Evolutionary conservation across 1,140 invertebrate species (phyloP).

Genomic region (Platorchestia sp.): DNA sequence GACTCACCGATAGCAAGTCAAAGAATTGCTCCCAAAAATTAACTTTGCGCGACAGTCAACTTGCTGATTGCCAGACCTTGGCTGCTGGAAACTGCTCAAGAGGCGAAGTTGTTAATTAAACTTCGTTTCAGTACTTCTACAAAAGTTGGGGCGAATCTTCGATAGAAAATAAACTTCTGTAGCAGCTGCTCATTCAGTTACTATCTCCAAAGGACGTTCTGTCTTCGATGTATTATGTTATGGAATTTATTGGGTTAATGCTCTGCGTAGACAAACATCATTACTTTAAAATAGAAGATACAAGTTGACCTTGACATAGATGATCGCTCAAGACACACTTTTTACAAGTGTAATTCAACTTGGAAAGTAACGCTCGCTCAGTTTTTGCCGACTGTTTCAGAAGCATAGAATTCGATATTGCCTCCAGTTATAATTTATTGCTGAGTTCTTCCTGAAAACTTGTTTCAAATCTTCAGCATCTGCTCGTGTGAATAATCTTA

Average conservation of each 20-base stretch:
- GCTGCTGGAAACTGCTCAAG: neutral
- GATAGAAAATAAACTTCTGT: neutral
- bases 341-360: too few relatives aligned
- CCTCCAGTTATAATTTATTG: neutral
- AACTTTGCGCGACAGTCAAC: neutral
- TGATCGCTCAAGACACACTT: too few relatives aligned
- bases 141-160: neutral
- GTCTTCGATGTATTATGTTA: neutral
- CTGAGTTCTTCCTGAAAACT: neutral
- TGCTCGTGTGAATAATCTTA: neutral
- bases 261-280: neutral
- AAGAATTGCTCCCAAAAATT: neutral
- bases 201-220: neutral
- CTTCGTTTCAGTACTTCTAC: neutral
- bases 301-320: too few relatives aligned
- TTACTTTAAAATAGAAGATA: neutral
- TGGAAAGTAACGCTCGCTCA: too few relatives aligned
- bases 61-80: neutral
- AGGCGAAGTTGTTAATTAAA: neutral
- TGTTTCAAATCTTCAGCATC: neutral
- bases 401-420: neutral
- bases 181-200: neutral
- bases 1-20: neutral
- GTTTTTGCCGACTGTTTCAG: too few relatives aligned
- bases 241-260: neutral